Percentiles rank a stretch among this genome's conserved stretches.
phyloP scores from a whole-genome alignment of 1,140 invertebrate genomes.

The Hylaeus volcanicus region DNA sequence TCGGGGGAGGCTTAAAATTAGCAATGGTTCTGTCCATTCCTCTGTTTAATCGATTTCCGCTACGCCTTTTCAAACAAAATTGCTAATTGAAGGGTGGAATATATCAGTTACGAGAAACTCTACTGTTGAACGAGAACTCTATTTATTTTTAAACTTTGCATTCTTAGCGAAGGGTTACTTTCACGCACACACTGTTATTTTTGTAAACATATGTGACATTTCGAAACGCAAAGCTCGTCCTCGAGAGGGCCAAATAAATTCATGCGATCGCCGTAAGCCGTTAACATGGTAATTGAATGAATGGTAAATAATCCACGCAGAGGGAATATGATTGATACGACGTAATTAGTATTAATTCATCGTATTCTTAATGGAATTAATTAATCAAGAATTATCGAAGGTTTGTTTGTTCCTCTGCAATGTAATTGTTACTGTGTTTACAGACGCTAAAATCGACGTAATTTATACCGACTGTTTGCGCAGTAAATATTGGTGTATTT shows the following conservation, averaged over 20 bases:
- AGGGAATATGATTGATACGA: neutral
- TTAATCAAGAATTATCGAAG: neutral
- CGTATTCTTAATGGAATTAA: neutral
- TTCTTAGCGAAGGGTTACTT: neutral
- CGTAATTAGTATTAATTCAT: neutral
- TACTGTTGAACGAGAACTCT: neutral
- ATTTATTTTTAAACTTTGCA: neutral
- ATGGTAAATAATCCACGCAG: neutral
- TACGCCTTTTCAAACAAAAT: conserved; percentile 23
- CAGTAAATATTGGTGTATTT: neutral
- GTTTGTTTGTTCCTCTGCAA: neutral
- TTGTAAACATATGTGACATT: no score
- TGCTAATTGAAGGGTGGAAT: neutral
- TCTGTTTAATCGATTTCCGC: conserved; percentile 30
- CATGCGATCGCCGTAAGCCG: no score
- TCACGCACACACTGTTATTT: no score
- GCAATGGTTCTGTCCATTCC: conserved; percentile 27
- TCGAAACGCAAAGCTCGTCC: no score
- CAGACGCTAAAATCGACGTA: neutral
- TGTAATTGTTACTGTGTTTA: neutral
- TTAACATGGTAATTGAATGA: neutral
- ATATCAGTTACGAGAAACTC: no score
- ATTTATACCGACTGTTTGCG: neutral
- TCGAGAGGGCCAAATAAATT: no score
- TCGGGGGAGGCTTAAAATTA: conserved; percentile 39